A percentile compares a stretch with the other conserved stretches of the same genome.
These are phyloP conservation scores for Ferdinandea cuprea DNA, from an alignment of 2,888 invertebrate species.

Conservation along the genomic window DNA sequence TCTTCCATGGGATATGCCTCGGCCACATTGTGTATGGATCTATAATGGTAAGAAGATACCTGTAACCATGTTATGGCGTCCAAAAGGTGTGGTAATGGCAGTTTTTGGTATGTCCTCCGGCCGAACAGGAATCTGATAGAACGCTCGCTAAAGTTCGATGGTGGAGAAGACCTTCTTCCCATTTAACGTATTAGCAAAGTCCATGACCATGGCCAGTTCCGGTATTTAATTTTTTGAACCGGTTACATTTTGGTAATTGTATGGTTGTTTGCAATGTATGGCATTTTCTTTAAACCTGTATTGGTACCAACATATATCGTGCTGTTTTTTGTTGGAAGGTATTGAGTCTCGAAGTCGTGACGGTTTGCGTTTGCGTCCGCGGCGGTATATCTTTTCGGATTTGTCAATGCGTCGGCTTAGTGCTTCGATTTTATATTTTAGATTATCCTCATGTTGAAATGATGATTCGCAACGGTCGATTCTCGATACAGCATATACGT, in stretches of 20 bases:
- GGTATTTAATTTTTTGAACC: not conserved
- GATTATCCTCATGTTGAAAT: not conserved
- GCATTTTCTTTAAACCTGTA: not conserved
- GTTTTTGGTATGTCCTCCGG: slow-evolving; percentile 39
- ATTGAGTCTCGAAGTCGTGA: slow-evolving; percentile 11
- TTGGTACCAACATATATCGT: not conserved
- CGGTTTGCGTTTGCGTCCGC: slow-evolving; percentile 6
- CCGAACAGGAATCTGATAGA: slow-evolving; percentile 21
- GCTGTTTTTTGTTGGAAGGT: not conserved
- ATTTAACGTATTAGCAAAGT: not conserved
- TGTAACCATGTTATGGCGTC: slow-evolving; percentile 73
- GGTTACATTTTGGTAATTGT: not conserved
- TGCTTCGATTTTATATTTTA: slow-evolving; percentile 23
- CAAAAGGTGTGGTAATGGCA: slow-evolving; percentile 78
- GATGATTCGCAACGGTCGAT: slow-evolving; percentile 6
- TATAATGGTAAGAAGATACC: not conserved
- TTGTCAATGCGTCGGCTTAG: slow-evolving; percentile 5
- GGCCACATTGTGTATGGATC: slow-evolving; percentile 74
- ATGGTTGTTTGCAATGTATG: not conserved
- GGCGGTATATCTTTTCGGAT: not conserved
- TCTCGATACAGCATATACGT: slow-evolving; percentile 5
- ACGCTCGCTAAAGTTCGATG: slow-evolving; percentile 19
- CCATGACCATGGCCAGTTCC: too few relatives aligned
- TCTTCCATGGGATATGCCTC: slow-evolving; percentile 75
- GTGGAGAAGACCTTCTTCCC: slow-evolving; percentile 21